Percentiles rank a stretch among this genome's conserved stretches.
These are phyloP conservation scores for Dendrocincla tyrannina DNA, from an alignment of 2,797 vertebrate species.

Conservation along the genomic window DNA sequence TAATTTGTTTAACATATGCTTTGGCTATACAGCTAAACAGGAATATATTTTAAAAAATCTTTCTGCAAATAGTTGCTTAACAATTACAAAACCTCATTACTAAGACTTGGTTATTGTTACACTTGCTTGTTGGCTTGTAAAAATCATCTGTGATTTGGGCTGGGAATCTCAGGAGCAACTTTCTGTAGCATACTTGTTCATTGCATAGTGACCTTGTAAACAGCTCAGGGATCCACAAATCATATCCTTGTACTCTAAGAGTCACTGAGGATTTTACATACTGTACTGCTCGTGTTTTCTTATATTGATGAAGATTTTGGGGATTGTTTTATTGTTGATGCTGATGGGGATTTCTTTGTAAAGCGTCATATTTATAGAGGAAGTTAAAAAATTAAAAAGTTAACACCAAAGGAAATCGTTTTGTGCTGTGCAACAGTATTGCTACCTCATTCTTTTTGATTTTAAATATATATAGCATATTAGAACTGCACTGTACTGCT, in stretches of 20 bases:
- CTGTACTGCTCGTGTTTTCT: slow-evolving; percentile 13
- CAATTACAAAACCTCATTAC: slow-evolving; percentile 71
- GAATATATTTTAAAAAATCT: slow-evolving; percentile 65
- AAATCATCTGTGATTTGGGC: slow-evolving; percentile 56
- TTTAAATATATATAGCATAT: slow-evolving; percentile 27
- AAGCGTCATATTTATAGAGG: slow-evolving; percentile 31
- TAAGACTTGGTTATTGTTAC: slow-evolving; percentile 59
- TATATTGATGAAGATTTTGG: slow-evolving; percentile 15
- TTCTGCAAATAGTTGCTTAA: slow-evolving; percentile 74
- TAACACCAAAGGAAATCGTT: slow-evolving; percentile 51
- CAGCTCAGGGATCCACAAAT: slow-evolving; percentile 58
- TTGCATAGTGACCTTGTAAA: slow-evolving; percentile 81
- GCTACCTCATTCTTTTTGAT: slow-evolving; percentile 42
- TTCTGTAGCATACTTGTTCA: slow-evolving; percentile 55
- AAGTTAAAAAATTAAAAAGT: slow-evolving; percentile 41
- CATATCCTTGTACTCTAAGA: slow-evolving; percentile 40
- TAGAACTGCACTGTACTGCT: slow-evolving; percentile 57
- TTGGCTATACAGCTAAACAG: slow-evolving; percentile 79
- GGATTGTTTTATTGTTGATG: slow-evolving; percentile 26
- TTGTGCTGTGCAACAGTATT: slow-evolving; percentile 57
- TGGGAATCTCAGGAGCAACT: slow-evolving; percentile 47
- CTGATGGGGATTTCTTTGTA: slow-evolving; percentile 1
- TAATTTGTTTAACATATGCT: slow-evolving; percentile 78
- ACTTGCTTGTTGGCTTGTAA: slow-evolving; percentile 59
- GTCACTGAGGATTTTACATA: slow-evolving; percentile 22